Evolutionary conservation across 2,888 invertebrate species (phyloP), one percentile per base, ranked within the genome.

Genomic region (Tortricodes alternella): DNA sequence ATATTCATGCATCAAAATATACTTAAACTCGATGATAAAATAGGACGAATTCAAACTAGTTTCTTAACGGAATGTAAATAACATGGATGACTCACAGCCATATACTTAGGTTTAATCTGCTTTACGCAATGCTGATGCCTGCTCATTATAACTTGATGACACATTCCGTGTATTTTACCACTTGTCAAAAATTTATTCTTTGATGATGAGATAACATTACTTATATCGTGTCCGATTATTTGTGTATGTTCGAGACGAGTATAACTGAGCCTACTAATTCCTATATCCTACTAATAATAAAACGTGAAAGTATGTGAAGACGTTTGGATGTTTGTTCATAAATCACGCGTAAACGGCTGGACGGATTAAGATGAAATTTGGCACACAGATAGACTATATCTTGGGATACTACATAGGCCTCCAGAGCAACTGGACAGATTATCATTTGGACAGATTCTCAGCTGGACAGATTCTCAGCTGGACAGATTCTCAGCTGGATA

Each of bases 21-120:
- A 46, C 32, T 16, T 18, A 38, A 44, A 53, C 23, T 7, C 35
- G 9, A 18, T 38, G 35, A 43, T 43, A 37, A 50, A 44, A 56
- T 50, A 44, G 56, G 56, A 44, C 56, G 21, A 27, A 49, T 49
- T 16, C n/a, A 37, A 55, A 55, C 49, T 35, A 50, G 50, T 56
- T 49, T 37, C 44, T 27, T 11, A 39, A 21, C 44, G 44, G 27
- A 52, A 37, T 18, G 29, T 56, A 56, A 56, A 44, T 44, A 34
- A 56, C 43, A 48, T 19, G 16, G 15, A 37, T 56, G 56, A 56
- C 49, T 56, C 56, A 56, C 43, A 7, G 18, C 41, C 41, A 34
- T 44, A 49, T 41, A 48, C 15, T 24, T 43, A 35, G 29, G 34
- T 55, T 34, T 37, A 50, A 38, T 32, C 21, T 27, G 41, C 4